Conservation (phyloP, 2,113 vertebrate genomes). For the Mastomys natalensis region DNA sequence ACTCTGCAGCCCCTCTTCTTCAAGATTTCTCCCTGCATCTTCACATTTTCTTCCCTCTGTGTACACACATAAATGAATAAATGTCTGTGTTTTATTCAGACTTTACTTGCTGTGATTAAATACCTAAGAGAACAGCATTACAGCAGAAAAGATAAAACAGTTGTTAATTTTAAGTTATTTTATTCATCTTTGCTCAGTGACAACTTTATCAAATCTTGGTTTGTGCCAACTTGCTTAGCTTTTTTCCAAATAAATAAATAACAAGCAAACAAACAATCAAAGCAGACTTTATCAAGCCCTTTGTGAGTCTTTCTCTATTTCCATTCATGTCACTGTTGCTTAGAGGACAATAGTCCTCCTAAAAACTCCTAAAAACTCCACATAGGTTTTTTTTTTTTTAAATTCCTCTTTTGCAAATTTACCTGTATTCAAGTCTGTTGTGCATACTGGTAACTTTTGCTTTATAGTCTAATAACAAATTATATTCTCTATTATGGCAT, state of each 20-base stretch:
- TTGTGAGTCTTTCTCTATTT: not conserved
- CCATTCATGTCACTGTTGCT: not conserved
- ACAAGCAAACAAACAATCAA: not conserved
- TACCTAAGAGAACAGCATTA: not conserved
- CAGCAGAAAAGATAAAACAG: not conserved
- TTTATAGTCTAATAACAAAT: conserved; percentile 40
- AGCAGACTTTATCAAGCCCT: not conserved
- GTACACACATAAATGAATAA: no score
- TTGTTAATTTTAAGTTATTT: not conserved
- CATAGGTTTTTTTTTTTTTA: conserved; percentile 13
- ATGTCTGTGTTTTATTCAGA: not conserved
- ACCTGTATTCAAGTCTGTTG: not conserved
- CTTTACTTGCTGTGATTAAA: not conserved
- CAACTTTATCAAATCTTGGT: not conserved
- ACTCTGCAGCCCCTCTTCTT: not conserved
- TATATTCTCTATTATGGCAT: not conserved
- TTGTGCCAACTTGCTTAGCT: not conserved
- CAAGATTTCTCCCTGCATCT: not conserved
- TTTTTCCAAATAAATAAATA: not conserved
- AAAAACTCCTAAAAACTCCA: not conserved
- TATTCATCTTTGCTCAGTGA: not conserved
- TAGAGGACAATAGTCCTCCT: not conserved
- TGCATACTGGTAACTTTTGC: not conserved
- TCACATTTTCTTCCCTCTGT: not conserved
- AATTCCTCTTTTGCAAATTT: not conserved